Evolutionary conservation across 1,140 invertebrate genomes (phyloP).

Genomic region (Trinorchestia longiramus): DNA sequence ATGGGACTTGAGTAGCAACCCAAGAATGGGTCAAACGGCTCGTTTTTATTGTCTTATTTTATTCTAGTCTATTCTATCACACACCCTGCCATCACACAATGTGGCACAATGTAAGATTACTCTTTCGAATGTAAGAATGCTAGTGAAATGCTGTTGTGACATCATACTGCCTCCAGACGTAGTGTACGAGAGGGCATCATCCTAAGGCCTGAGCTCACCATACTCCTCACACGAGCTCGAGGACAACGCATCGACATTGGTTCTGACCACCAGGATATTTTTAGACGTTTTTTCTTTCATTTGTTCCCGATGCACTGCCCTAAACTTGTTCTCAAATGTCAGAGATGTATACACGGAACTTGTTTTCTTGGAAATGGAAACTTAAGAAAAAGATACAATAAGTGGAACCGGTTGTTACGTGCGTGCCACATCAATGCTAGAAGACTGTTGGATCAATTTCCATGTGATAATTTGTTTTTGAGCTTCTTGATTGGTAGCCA

Average conservation of each 20-base stretch:
- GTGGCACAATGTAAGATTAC: too few relatives aligned
- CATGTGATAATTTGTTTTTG: neutral
- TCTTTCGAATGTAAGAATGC: too few relatives aligned
- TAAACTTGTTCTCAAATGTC: neutral
- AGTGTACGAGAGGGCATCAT: too few relatives aligned
- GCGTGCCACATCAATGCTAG: neutral
- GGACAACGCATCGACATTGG: neutral
- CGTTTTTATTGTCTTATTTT: too few relatives aligned
- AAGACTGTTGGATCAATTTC: neutral
- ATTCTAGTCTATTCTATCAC: too few relatives aligned
- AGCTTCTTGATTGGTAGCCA: neutral
- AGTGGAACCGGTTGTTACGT: neutral
- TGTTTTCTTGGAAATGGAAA: neutral
- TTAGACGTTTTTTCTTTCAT: neutral
- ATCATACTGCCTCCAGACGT: too few relatives aligned
- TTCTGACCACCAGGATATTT: neutral
- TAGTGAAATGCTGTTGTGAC: too few relatives aligned
- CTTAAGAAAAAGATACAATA: neutral
- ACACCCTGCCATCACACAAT: too few relatives aligned
- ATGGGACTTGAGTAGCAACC: too few relatives aligned
- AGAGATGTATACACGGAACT: neutral
- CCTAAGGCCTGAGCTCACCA: too few relatives aligned
- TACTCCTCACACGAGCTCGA: too few relatives aligned
- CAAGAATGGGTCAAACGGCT: too few relatives aligned
- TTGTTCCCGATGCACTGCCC: slow-evolving; percentile 18